Evolutionary conservation across 2,888 invertebrate species (phyloP), one percentile per base, ranked within the genome.

Genomic region (Eretmocerus hayati): DNA sequence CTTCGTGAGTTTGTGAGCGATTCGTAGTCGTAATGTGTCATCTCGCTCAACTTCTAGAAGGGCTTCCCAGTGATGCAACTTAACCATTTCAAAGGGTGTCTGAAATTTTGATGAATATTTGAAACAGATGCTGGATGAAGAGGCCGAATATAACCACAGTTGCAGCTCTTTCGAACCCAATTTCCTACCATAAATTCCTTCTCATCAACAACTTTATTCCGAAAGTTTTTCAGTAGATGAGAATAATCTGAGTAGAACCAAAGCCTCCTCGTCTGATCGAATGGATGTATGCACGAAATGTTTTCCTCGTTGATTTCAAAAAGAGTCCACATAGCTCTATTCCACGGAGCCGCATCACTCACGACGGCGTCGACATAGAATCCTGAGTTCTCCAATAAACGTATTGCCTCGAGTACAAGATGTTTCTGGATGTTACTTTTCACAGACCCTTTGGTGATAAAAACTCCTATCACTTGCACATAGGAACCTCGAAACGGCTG

Each of bases 401-500:
- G 13, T 5, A 26, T 15, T 21, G 13, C 6, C 31, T 19, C 15
- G 13, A 37, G 37, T 19, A 37, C 15, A 4, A 20, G 16, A 37
- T 18, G 21, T 16, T 20, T 9, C 13, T 37, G 19, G 9, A 42
- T 11, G 13, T 30, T 15, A 11, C 31, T 22, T 30, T 16, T 30
- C 8, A 30, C 31, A 6, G n/a, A 18, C 5, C 16, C 26, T 21
- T 21, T 58, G n/a, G 48, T 54, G 11, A 59, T 33, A 48, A 59
- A 60, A 13, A 46, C 42, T 4, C 46, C 58, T 23, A 60, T 31
- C 18, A 52, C 46, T 44, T 59, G 60, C 8, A 58, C 42, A 49
- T 54, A 59, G 30, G n/a, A 19, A 15, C 53, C 52, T 18, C 32
- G 45, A n/a, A 58, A 54, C 11, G 58, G 54, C 32, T 54, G 50